Evolutionary conservation across 92 coral and sea anemone genomes (phyloP).

Genomic region (Palythoa grandiflora): DNA sequence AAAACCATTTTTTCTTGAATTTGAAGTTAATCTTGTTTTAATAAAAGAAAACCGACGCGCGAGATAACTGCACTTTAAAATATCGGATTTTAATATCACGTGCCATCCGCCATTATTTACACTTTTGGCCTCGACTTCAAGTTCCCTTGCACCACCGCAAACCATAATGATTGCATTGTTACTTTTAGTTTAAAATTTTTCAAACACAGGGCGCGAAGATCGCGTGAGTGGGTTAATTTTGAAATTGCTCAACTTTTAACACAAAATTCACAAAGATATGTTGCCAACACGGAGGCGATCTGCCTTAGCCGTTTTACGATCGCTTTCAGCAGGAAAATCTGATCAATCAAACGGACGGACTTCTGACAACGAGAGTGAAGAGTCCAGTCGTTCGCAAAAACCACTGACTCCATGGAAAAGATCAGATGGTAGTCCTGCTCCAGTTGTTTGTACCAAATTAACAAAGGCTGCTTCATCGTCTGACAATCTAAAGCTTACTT

Average conservation of each 20-base stretch:
- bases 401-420: conserved; percentile 52
- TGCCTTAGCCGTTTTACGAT: conserved; percentile 37
- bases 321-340: conserved; percentile 45
- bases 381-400: neutral
- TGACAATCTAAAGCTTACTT: neutral
- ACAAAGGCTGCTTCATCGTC: conserved; percentile 44
- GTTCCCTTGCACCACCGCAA: conserved; percentile 40
- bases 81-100: neutral
- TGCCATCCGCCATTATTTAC: neutral
- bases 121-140: conserved; percentile 3
- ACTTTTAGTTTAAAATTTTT: neutral
- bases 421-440: conserved; percentile 40
- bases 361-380: conserved; percentile 30
- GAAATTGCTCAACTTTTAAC: too few relatives aligned
- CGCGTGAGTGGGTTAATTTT: neutral
- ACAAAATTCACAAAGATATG: neutral
- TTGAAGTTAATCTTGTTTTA: neutral
- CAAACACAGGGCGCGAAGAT: conserved; percentile 21
- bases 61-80: too few relatives aligned
- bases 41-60: neutral
- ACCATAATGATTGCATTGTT: conserved; percentile 8
- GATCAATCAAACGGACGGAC: conserved; percentile 24
- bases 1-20: neutral
- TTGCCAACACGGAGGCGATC: conserved; percentile 31
- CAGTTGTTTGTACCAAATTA: conserved; percentile 41